Evolutionary conservation across 2,888 invertebrate species (phyloP).

Genomic region (Xestia sexstrigata): DNA sequence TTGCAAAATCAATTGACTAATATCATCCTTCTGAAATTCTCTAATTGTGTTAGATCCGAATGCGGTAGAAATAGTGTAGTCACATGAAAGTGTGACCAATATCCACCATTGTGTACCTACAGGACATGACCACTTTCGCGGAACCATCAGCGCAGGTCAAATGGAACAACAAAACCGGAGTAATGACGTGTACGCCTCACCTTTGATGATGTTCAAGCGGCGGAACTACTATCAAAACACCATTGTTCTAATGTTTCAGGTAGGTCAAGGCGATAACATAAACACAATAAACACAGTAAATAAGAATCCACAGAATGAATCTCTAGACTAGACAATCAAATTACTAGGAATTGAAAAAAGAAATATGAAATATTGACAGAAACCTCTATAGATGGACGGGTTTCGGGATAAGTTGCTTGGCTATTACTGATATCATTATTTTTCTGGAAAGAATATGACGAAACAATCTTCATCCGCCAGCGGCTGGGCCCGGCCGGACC

Average conservation of each 20-base stretch:
- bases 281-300: not conserved
- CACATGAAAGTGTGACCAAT: constrained; percentile 37
- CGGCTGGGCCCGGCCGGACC: not conserved
- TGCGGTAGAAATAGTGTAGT: not conserved
- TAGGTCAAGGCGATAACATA: constrained; percentile 16
- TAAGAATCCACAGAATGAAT: not conserved
- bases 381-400: not conserved
- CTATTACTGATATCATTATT: not conserved
- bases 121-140: constrained; percentile 45
- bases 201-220: constrained; percentile 16
- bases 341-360: not conserved
- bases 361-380: not conserved
- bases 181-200: constrained; percentile 37
- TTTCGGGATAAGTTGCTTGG: not conserved
- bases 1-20: not conserved
- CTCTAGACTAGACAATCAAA: not conserved
- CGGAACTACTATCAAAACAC: constrained; percentile 48
- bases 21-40: not conserved
- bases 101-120: constrained; percentile 32
- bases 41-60: not conserved
- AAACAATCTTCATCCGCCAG: not conserved
- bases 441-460: not conserved
- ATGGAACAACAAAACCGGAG: constrained; percentile 36
- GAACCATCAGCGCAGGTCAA: constrained; percentile 34
- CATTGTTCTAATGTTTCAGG: constrained; percentile 43